Evolutionary conservation across 1,140 invertebrate species (phyloP).

Genomic region (Dendroctonus ponderosae): DNA sequence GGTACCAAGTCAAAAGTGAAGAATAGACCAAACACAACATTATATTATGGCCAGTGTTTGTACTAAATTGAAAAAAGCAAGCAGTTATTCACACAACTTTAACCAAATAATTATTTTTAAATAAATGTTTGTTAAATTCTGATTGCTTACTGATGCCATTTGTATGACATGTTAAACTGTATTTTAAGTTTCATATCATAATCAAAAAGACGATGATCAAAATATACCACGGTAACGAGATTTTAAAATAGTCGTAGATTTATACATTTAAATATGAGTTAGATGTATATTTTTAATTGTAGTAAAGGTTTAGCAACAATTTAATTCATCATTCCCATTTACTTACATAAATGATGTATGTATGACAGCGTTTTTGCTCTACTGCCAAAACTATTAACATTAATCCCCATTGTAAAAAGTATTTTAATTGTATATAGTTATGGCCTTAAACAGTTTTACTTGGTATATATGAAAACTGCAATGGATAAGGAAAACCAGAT

Average conservation of each 20-base stretch:
- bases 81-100: no score
- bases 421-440: slow-evolving; percentile 17
- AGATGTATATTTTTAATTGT: neutral
- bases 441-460: slow-evolving; percentile 16
- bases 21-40: no score
- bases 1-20: no score
- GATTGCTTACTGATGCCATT: no score
- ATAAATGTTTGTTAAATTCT: no score
- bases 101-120: no score
- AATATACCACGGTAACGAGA: no score
- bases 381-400: slow-evolving; percentile 10
- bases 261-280: neutral
- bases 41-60: no score
- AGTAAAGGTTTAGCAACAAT: neutral
- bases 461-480: neutral
- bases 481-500: slow-evolving; percentile 1
- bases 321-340: neutral
- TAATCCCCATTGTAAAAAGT: neutral
- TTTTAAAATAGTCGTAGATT: neutral
- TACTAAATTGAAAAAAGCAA: no score
- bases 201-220: no score
- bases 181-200: no score
- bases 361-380: neutral
- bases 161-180: no score
- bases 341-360: neutral